Evolutionary conservation across 2,888 invertebrate genomes (phyloP), one percentile per base, ranked within the genome.

Genomic region (Caprella mutica): DNA sequence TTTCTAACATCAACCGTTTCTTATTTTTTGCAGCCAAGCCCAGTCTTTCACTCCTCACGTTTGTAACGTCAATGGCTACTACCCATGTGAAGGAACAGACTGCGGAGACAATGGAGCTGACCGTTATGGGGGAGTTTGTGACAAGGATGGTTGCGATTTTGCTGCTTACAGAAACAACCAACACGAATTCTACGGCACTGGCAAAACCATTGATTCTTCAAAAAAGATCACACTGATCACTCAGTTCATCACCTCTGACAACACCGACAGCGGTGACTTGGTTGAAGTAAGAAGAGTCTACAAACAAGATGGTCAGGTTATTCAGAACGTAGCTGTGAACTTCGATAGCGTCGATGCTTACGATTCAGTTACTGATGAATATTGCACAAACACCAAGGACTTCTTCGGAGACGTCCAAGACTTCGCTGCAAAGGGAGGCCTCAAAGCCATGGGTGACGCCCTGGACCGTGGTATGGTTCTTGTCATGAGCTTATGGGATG

Each of bases 141-240:
- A 65, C 55, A 65, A 65, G 55, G 62, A 65, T 21, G 65, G 65
- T 5, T 65, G 65, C 50, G 65, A 65, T 27, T 64, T 56, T 21
- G 58, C 58, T 29, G 48, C 62, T 43, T 65, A 58, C 51, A 56
- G 65, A 2, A 24, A 65, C 40, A 57, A 57, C n/a, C 54, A 59
- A 17, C 27, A 42, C 3, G 46, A 24, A 46, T 63, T 57, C 54
- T 64, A 52, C 50, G 62, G 62, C 6, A 33, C 50, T 2, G 62
- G 62, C 9, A 52, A 46, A 14, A 21, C 17, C 12, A 14, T 65
- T 12, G 57, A 65, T 23, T 55, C 59, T 19, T 46, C 54, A 23
- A n/a, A 56, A 43, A 43, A 55, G n/a, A 38, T 65, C 38, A 65
- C 59, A 5, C 55, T 65, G 19, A 48, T 65, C 14, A 65, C 65